Base-by-base conservation (phyloP, 2,797 vertebrate genomes). In the Schizothorax lantsangensis region DNA sequence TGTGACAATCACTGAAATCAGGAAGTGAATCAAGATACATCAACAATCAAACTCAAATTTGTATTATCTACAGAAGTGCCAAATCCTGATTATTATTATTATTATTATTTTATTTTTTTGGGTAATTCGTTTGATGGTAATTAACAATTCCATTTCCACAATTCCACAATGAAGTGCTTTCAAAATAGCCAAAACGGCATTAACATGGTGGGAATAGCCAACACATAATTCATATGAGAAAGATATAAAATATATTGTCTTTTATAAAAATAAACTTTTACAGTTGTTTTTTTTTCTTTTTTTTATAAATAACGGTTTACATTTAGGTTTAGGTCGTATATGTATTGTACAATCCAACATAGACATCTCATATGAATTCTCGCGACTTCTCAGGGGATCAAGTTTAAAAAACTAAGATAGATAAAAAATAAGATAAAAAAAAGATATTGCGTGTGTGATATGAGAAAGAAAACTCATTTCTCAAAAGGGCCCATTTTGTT, bases 381-480 rank as follows among this genome's bases (percentile, higher is more conserved):
- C 12, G 2, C 1, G 1, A 54, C 36, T 79, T 43, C 77, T 43
- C 77, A 5, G 15, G 36, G n/a, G 36, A 26, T 45, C 57, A 62
- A 30, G 78, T 79, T 11, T 5, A 21, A 52, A 52, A 78, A 30
- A 21, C 15, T 8, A 30, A 30, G 30, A 30, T 30, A 30, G 30
- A 30, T 30, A 30, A 30, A 30, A 30, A 30, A 30, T 30, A 30
- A 30, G 30, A 30, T 30, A 30, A 30, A 30, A 30, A 1, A 30
- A 30, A 30, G 30, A 30, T 30, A 30, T 30, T 30, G 30, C 30
- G 30, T 30, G 5, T 66, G 82, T 52, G 15, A 40, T 30, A 62
- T 83, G 8, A 57, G 5, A 72, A 83, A 81, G 62, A 49, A 36
- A 81, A 81, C 62, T 33, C 30, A 69, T 71, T 79, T 71, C 36